Base-by-base conservation (phyloP, 2,888 invertebrate genomes). In the Ophonus ardosiacus region DNA sequence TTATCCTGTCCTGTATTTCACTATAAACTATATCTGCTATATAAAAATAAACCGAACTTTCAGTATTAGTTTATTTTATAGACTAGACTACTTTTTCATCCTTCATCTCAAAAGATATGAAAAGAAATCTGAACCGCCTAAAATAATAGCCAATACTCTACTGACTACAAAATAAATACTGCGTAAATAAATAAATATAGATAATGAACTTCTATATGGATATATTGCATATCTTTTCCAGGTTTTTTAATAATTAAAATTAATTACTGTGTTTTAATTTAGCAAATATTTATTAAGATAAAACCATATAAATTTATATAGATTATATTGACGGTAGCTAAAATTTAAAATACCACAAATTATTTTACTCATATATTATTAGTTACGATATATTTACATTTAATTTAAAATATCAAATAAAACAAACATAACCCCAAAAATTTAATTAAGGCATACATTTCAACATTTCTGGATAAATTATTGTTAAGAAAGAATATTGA, bases 401-500 rank as follows among this genome's bases (percentile, higher is more conserved):
- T 51, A 10, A 8, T 13, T 2, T 13, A 51, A 51, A 51, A 51
- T 51, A 13, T 51, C 2, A 51, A 51, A 51, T 51, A 51, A 13
- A 51, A 51, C 43, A 51, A 10, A 10, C 13, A 51, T 51, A 10
- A 3, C 1, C 8, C 43, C 1, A 1, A 43, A 51, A 31, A 31
- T 31, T 31, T 31, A 5, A 31, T 31, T 31, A 31, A 31, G 31
- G 6, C 6, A 5, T 31, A 31, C 31, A 4, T 6, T 6, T 4
- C 6, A 0, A 5, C 31, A 68, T 38, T 38, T 68, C 61, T 59
- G 59, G 17, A 38, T 65, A 68, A 68, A 63, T 24, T 24, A 63
- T 63, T 38, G 15, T 68, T 68, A 38, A 38, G 38, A 38, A 15
- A 17, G 51, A 51, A 78, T 24, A 78, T 78, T 78, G 78, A 24